These are phyloP conservation scores for Dichetophora obliterata DNA, from an alignment of 2,888 invertebrate genomes.

Conservation along the genomic window DNA sequence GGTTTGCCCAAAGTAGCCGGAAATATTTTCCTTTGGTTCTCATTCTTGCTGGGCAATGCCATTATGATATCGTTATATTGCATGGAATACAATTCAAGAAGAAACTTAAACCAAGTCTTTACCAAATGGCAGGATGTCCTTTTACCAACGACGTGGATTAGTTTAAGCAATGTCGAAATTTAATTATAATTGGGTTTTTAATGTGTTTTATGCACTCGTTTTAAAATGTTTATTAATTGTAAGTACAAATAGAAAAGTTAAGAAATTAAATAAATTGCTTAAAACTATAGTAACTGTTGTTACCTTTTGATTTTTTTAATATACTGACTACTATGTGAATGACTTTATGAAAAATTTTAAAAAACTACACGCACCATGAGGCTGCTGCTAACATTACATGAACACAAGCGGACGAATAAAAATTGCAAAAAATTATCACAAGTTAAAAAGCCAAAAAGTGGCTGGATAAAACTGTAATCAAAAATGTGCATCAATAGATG, in stretches of 20 bases:
- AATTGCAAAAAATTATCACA: constrained; percentile 54
- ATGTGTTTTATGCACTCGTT: too few species aligned
- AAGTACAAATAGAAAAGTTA: neutral
- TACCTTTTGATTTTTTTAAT: neutral
- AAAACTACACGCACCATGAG: neutral
- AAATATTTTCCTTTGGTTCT: constrained; percentile 87
- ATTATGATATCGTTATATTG: constrained; percentile 76
- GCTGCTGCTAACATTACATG: neutral
- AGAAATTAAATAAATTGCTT: neutral
- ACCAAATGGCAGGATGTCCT: neutral
- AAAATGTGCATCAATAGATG: neutral
- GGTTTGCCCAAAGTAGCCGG: constrained; percentile 71
- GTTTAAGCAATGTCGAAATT: neutral
- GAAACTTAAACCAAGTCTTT: constrained; percentile 54
- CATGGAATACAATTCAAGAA: constrained; percentile 75
- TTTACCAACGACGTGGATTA: neutral
- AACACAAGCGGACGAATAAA: neutral
- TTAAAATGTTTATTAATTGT: too few species aligned
- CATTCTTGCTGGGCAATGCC: constrained; percentile 83
- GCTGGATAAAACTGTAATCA: neutral
- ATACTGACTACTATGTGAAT: neutral
- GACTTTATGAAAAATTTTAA: neutral
- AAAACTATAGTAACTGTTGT: neutral
- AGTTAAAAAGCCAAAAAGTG: constrained; percentile 32
- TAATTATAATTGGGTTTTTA: too few species aligned